Conservation (phyloP, 2,113 vertebrate species). For the Nycticorax nycticorax region DNA sequence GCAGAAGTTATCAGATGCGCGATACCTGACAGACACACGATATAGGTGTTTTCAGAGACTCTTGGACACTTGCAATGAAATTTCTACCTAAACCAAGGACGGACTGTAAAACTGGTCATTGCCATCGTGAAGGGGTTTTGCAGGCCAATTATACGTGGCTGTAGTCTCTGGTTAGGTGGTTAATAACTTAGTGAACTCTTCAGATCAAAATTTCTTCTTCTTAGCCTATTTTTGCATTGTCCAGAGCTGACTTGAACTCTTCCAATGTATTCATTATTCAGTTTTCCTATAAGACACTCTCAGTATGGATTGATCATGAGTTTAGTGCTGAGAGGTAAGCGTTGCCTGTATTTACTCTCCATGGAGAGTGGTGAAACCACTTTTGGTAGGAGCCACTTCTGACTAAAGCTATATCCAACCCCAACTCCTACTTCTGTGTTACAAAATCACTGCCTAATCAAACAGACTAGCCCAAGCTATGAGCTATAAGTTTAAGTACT, state of each 20-base stretch:
- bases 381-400: neutral
- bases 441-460: neutral
- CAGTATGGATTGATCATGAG: neutral
- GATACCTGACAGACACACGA: neutral
- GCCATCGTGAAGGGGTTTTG: neutral
- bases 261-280: neutral
- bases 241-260: neutral
- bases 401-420: neutral
- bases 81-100: neutral
- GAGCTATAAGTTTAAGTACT: neutral
- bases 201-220: neutral
- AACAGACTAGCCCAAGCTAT: neutral
- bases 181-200: neutral
- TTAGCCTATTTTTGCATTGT: neutral
- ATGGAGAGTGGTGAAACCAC: neutral
- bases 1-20: neutral
- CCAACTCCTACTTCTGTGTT: neutral
- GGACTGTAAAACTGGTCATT: neutral
- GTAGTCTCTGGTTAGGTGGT: neutral
- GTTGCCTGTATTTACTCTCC: neutral
- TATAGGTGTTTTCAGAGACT: neutral
- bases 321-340: neutral
- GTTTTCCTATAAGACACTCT: neutral
- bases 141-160: neutral
- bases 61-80: neutral